A percentile compares a stretch with the other conserved stretches of the same genome.
phyloP scores from a whole-genome alignment of 2,888 invertebrate genomes.

The Caenorhabditis afra region DNA sequence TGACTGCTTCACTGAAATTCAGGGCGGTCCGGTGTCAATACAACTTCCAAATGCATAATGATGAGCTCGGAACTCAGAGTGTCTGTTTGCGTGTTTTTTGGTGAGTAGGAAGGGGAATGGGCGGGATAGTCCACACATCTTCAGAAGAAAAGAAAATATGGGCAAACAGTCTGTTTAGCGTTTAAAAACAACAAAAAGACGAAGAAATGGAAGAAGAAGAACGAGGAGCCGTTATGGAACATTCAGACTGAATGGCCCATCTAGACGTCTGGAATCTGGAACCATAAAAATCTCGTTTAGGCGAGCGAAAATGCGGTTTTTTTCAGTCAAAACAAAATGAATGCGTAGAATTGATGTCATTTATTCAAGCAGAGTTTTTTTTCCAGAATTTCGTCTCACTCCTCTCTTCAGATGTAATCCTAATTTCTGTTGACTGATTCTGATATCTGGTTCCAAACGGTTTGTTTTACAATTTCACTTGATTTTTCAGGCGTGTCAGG shows the following conservation, averaged over 20 bases:
- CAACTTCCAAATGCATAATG: constrained; percentile 53
- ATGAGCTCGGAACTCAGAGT: constrained; percentile 29
- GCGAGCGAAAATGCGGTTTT: not conserved
- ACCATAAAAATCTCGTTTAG: too few species aligned
- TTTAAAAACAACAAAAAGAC: constrained; percentile 9
- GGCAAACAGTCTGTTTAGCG: constrained; percentile 23
- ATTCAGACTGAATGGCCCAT: not conserved
- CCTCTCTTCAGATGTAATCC: too few species aligned
- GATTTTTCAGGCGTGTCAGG: too few species aligned
- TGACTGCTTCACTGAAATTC: constrained; percentile 11
- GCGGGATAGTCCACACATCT: constrained; percentile 16
- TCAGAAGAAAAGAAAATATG: not conserved
- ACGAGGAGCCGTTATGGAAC: not conserved
- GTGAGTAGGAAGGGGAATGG: constrained; percentile 4
- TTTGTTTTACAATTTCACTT: too few species aligned
- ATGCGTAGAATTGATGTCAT: constrained; percentile 8
- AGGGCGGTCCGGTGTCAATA: constrained; percentile 24
- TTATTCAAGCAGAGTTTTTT: too few species aligned
- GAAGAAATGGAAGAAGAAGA: too few species aligned
- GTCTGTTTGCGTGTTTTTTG: constrained; percentile 10
- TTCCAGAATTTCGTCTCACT: too few species aligned
- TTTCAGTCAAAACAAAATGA: constrained; percentile 20
- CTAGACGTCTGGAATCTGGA: constrained; percentile 12
- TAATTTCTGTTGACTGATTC: too few species aligned
- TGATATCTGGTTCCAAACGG: too few species aligned